Evolutionary conservation across 2,797 vertebrate species (phyloP), one percentile per base, ranked within the genome.

Genomic region (Myoxocephalus aenaeus): DNA sequence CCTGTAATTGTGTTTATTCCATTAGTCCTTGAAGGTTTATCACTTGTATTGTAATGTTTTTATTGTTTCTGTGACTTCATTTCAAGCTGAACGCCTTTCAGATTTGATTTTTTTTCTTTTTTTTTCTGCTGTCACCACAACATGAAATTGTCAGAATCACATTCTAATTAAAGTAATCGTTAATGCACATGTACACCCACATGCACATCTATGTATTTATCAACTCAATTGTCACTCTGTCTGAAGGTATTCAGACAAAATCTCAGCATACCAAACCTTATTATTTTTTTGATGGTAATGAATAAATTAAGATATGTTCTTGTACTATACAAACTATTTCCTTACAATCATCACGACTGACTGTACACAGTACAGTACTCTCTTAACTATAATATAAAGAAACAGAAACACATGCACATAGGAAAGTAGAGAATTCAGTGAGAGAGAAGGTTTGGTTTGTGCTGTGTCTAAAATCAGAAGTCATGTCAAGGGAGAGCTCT

Each of bases 1-100:
- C 40, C 68, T 20, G 11, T 44, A 34, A 74, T 63, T 79, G 34
- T 29, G 5, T 56, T 61, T 65, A 70, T 73, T 51, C 7, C 3
- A 29, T 63, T 66, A 54, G 40, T 66, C 18, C 18, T 48, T 61
- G 17, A 46, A 42, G 46, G n/a, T 51, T 42, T 50, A 63, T 71
- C 70, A 11, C 9, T 66, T n/a, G 46, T 36, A 46, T n/a, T 79
- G 27, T 18, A 36, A 29, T 44, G 6, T 62, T 73, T 27, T 62
- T 40, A 48, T 62, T 63, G 20, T 65, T 73, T 51, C 48, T 56
- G 10, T 20, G 3, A 62, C 17, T 70, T 62, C 0, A 36, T 64
- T 77, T 65, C 10, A 29, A 59, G 7, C 44, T 40, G 56, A 59
- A 34, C 8, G 14, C 7, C 22, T 63, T 64, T 68, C 17, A 63